Evolutionary conservation across 2,113 vertebrate species (phyloP).

Genomic region (Etheostoma spectabile): DNA sequence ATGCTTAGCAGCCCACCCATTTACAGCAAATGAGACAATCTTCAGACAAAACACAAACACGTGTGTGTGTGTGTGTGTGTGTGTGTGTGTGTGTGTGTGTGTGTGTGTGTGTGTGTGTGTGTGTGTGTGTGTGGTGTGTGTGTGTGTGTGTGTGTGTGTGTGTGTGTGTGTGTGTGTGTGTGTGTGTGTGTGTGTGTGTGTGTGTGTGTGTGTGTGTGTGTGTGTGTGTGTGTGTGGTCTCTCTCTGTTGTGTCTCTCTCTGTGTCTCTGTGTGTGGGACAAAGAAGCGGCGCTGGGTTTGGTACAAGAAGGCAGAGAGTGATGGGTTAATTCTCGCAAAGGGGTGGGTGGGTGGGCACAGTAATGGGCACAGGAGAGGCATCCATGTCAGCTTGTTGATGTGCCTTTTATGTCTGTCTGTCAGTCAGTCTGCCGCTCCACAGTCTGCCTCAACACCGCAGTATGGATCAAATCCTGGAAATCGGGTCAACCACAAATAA

Average conservation of each 20-base stretch:
- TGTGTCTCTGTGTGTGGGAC: too few species aligned
- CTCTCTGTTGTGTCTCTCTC: too few species aligned
- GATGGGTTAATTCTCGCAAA: slow-evolving; percentile 60
- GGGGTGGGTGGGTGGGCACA: slow-evolving; percentile 63
- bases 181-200: background rate
- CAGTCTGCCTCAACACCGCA: slow-evolving; percentile 63
- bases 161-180: background rate
- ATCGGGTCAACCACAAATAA: slow-evolving; percentile 85
- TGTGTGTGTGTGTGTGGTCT: background rate
- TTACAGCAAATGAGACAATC: slow-evolving; percentile 41
- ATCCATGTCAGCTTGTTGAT: slow-evolving; percentile 57
- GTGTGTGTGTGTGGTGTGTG: too few species aligned
- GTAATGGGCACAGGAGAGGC: slow-evolving; percentile 58
- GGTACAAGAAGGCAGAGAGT: slow-evolving; percentile 53
- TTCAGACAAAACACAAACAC: slow-evolving; percentile 45
- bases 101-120: too few species aligned
- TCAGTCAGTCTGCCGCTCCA: slow-evolving; percentile 50
- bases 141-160: too few species aligned
- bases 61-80: background rate
- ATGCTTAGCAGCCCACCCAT: slow-evolving; percentile 27
- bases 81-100: too few species aligned
- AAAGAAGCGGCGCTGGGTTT: slow-evolving; percentile 55
- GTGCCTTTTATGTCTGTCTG: slow-evolving; percentile 67
- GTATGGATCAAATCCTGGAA: slow-evolving; percentile 80
- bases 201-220: slow-evolving; percentile 5